Conservation (phyloP, 2,797 vertebrate genomes). For the Gallinago solitaria region DNA sequence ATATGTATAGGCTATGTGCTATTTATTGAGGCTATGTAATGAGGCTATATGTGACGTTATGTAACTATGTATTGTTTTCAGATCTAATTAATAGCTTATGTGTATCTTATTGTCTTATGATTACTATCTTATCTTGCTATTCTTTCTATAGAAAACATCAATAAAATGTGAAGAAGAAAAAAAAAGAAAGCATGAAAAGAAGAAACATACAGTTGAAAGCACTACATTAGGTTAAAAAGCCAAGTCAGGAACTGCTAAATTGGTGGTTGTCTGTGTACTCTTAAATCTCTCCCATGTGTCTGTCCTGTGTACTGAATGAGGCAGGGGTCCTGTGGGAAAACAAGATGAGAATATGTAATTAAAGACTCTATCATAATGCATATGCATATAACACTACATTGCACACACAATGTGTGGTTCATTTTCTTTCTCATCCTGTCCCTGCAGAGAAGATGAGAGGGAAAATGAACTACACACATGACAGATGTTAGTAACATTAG, state of each 20-base stretch:
- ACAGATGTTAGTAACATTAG: conserved; percentile 63
- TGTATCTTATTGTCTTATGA: not conserved
- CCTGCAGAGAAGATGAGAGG: conserved; percentile 60
- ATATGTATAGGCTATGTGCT: not conserved
- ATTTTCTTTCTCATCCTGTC: conserved; percentile 65
- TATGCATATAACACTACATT: conserved; percentile 63
- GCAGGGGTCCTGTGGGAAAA: conserved; percentile 59
- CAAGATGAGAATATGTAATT: conserved; percentile 65
- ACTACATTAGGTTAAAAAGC: not conserved
- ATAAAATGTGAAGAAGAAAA: not conserved
- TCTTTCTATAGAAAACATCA: not conserved
- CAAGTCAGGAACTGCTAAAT: not conserved
- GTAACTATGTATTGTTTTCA: not conserved
- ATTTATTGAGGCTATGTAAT: too few relatives aligned
- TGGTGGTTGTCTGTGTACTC: not conserved
- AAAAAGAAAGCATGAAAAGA: not conserved
- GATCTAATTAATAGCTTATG: not conserved
- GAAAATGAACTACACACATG: conserved; percentile 49
- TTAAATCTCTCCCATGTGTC: conserved; percentile 44
- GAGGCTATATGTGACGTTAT: too few relatives aligned
- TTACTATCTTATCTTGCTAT: not conserved
- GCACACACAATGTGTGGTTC: conserved; percentile 53
- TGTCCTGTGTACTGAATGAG: conserved; percentile 23
- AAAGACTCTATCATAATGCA: conserved; percentile 65
- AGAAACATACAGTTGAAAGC: not conserved